Evolutionary conservation across 2,797 vertebrate genomes (phyloP).

Genomic region (Pampus argenteus): DNA sequence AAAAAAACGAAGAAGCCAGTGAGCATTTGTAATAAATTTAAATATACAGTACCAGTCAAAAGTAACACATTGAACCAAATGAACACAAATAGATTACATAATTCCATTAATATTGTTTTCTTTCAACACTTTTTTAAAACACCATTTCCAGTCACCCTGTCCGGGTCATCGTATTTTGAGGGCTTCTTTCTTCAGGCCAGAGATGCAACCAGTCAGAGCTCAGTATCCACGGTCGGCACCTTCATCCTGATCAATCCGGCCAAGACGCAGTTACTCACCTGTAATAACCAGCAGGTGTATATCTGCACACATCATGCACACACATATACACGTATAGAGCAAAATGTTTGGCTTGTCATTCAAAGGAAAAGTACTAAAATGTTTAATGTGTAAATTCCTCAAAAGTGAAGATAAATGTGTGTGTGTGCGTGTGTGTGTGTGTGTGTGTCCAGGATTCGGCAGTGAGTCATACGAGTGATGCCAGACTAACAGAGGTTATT

Average conservation of each 20-base stretch:
- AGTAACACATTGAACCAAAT: background rate
- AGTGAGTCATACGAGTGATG: constrained; percentile 75
- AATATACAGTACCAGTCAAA: too few relatives aligned
- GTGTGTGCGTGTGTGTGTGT: constrained; percentile 17
- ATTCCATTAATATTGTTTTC: background rate
- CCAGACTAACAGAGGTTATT: constrained; percentile 75
- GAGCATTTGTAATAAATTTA: background rate
- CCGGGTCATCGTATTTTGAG: constrained; percentile 71
- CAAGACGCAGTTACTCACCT: constrained; percentile 86
- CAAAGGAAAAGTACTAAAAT: too few relatives aligned
- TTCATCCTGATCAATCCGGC: constrained; percentile 77
- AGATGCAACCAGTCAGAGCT: constrained; percentile 68
- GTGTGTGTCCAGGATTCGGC: constrained; percentile 49
- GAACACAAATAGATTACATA: background rate
- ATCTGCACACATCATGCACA: background rate
- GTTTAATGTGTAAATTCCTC: constrained; percentile 4
- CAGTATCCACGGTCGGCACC: constrained; percentile 77
- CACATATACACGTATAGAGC: background rate
- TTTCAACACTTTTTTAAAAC: background rate
- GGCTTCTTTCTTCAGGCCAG: constrained; percentile 89
- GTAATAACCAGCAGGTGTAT: constrained; percentile 73
- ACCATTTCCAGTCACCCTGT: constrained; percentile 66
- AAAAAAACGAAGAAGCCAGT: background rate
- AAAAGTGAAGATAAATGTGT: too few relatives aligned
- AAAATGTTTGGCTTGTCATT: background rate